These are phyloP conservation scores for Rhynchomys soricoides DNA, from an alignment of 2,113 vertebrate species.

Conservation along the genomic window DNA sequence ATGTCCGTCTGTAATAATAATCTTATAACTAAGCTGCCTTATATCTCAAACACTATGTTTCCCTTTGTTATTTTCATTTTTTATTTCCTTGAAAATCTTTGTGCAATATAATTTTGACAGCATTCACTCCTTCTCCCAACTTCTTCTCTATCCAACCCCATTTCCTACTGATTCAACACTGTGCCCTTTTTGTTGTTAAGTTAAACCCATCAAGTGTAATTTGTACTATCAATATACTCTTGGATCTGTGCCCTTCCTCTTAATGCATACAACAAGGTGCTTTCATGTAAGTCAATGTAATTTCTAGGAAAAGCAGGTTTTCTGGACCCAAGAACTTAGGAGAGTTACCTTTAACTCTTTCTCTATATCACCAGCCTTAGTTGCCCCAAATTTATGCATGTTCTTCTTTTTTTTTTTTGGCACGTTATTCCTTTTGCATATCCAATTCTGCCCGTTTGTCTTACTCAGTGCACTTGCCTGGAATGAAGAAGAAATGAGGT, in stretches of 20 bases:
- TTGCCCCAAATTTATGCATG: neutral
- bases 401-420: neutral
- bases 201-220: neutral
- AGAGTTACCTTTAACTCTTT: neutral
- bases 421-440: neutral
- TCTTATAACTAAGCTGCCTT: neutral
- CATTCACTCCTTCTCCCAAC: neutral
- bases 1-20: neutral
- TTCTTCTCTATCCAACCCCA: neutral
- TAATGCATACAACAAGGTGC: neutral
- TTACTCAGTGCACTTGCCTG: neutral
- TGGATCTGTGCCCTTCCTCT: neutral
- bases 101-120: neutral
- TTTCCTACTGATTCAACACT: neutral
- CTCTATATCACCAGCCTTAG: neutral
- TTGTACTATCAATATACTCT: neutral
- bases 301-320: neutral
- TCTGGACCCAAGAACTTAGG: neutral
- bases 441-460: neutral
- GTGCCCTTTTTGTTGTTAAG: neutral
- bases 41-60: conserved; percentile 19
- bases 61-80: neutral
- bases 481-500: neutral
- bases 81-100: neutral
- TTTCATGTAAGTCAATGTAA: neutral